phyloP scores from a whole-genome alignment of 2,797 vertebrate species.

The Zenarchopterus dispar region DNA sequence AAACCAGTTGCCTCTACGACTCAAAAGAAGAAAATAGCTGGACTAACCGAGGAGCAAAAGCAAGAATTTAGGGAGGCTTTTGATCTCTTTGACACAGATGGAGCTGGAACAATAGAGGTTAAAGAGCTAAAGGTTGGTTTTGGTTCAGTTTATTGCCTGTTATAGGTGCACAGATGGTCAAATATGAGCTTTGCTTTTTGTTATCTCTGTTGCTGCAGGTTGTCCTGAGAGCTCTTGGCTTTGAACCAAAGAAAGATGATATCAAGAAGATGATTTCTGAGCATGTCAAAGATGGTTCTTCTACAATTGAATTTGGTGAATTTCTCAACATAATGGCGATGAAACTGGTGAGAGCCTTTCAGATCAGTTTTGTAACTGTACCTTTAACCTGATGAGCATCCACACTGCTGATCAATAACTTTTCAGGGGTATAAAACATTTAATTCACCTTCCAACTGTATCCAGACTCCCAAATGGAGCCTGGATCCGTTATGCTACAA shows the following conservation, averaged over 20 bases:
- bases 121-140: slow-evolving; percentile 91
- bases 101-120: slow-evolving; percentile 90
- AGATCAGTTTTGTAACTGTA: no score
- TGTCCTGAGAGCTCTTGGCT: slow-evolving; percentile 93
- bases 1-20: slow-evolving; percentile 72
- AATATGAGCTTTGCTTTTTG: neutral
- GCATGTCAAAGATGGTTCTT: slow-evolving; percentile 88
- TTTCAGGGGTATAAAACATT: no score
- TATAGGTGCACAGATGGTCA: no score
- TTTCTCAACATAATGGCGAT: slow-evolving; percentile 92
- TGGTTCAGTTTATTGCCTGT: neutral
- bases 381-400: no score
- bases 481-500: no score
- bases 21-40: slow-evolving; percentile 86
- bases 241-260: slow-evolving; percentile 97
- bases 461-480: no score
- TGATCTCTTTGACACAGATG: slow-evolving; percentile 92
- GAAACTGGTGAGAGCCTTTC: slow-evolving; percentile 87
- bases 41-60: slow-evolving; percentile 90
- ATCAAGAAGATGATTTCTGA: slow-evolving; percentile 92
- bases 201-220: slow-evolving; percentile 78
- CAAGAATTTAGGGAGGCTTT: slow-evolving; percentile 96
- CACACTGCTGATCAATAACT: no score
- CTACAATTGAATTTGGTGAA: slow-evolving; percentile 88
- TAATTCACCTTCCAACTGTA: no score